Evolutionary conservation across 2,888 invertebrate genomes (phyloP).

Genomic region (Heliconius sara): DNA sequence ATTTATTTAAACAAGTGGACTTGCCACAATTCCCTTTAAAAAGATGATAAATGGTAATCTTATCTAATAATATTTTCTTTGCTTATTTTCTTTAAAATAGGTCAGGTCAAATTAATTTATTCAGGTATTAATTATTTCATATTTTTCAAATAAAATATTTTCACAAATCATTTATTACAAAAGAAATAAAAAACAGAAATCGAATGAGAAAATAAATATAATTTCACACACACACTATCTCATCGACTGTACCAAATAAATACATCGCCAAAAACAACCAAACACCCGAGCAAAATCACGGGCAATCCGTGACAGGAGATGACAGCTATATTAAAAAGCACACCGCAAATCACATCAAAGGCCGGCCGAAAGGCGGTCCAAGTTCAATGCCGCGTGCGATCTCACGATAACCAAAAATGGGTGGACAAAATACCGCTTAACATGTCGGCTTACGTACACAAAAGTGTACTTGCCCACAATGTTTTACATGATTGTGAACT

Average conservation of each 20-base stretch:
- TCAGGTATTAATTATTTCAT: no score
- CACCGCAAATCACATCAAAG: constrained; percentile 52
- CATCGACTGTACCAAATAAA: constrained; percentile 11
- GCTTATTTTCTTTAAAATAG: no score
- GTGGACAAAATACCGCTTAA: constrained; percentile 51
- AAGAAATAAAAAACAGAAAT: no score
- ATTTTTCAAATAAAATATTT: no score
- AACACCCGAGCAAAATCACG: constrained; percentile 23
- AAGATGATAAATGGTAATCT: no score
- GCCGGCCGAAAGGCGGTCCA: constrained; percentile 55
- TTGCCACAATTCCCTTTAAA: no score
- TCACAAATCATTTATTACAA: no score
- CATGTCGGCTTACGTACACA: constrained; percentile 40
- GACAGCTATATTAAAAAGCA: constrained; percentile 38
- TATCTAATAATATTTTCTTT: no score
- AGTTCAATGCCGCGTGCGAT: constrained; percentile 72
- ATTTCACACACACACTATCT: not conserved
- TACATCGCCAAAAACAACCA: not conserved
- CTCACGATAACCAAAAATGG: constrained; percentile 63
- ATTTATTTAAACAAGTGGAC: no score
- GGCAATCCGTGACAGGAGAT: constrained; percentile 39
- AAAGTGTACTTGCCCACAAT: constrained; percentile 5
- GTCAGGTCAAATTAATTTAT: no score
- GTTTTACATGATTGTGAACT: constrained; percentile 26
- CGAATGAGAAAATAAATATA: not conserved